A percentile compares a stretch with the other conserved stretches of the same genome.
Evolutionary conservation across 2,888 invertebrate species (phyloP).

Genomic region (Perizoma affinitatum): DNA sequence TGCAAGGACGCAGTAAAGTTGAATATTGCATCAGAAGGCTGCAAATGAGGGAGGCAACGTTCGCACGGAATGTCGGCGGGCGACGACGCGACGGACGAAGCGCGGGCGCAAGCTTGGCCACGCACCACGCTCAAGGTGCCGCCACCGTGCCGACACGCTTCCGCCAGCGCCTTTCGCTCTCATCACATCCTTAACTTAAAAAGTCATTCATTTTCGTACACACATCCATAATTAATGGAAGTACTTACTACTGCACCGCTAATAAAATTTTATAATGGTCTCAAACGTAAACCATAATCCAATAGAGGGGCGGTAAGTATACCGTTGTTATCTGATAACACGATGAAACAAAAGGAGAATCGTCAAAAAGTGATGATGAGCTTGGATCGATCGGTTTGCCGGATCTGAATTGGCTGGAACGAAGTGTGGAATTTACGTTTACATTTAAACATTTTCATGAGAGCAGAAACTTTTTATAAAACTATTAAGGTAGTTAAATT

Average conservation of each 20-base stretch:
- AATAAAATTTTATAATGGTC: too few relatives aligned
- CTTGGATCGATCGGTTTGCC: too few relatives aligned
- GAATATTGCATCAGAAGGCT: conserved; percentile 82
- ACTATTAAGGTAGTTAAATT: too few relatives aligned
- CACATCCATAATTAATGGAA: not conserved
- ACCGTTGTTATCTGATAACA: too few relatives aligned
- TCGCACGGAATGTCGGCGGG: conserved; percentile 77
- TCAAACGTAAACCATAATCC: too few relatives aligned
- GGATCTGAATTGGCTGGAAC: too few relatives aligned
- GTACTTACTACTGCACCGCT: not conserved
- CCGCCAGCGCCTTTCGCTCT: conserved; percentile 12
- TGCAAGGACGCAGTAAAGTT: conserved; percentile 84
- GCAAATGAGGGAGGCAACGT: conserved; percentile 76
- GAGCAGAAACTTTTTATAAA: too few relatives aligned
- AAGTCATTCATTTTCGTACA: not conserved
- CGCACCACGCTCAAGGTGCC: conserved; percentile 27
- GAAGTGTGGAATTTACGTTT: too few relatives aligned
- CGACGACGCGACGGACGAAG: conserved; percentile 40
- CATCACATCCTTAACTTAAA: conserved; percentile 1
- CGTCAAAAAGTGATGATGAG: too few relatives aligned
- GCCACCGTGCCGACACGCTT: conserved; percentile 28
- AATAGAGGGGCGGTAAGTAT: too few relatives aligned
- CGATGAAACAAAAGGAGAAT: too few relatives aligned
- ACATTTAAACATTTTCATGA: too few relatives aligned
- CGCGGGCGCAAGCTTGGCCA: conserved; percentile 32